These are phyloP conservation scores for Euproctis similis DNA, from an alignment of 2,888 invertebrate genomes.

Conservation along the genomic window DNA sequence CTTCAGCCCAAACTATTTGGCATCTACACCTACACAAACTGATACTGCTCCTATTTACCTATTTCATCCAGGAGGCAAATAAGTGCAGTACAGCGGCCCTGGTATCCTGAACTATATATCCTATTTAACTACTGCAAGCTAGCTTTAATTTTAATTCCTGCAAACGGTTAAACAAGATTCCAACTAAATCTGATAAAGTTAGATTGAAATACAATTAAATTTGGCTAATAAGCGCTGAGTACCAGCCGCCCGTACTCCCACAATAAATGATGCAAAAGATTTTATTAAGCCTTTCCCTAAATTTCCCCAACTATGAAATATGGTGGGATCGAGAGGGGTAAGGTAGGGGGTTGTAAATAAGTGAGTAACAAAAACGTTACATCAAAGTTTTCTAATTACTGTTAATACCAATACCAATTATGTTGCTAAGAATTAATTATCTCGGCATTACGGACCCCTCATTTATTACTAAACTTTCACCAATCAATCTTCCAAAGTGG, in stretches of 20 bases:
- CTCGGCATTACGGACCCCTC: constrained; percentile 63
- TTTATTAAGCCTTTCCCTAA: constrained; percentile 8
- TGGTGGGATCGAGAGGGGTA: too few relatives aligned
- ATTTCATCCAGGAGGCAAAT: too few relatives aligned
- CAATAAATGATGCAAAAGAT: constrained; percentile 8
- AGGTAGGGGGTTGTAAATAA: constrained; percentile 20
- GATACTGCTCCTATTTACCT: too few relatives aligned
- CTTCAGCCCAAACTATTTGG: too few relatives aligned
- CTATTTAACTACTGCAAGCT: too few relatives aligned
- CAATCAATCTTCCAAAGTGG: constrained; percentile 63
- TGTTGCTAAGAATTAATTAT: constrained; percentile 72
- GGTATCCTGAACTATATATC: too few relatives aligned
- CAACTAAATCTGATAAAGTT: constrained; percentile 13
- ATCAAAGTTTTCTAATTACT: constrained; percentile 69
- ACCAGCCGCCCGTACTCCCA: constrained; percentile 9
- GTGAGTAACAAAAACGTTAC: constrained; percentile 39
- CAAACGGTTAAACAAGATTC: too few relatives aligned
- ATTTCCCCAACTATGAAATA: constrained; percentile 13
- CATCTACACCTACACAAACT: too few relatives aligned
- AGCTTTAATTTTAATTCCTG: too few relatives aligned
- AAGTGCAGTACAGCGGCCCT: too few relatives aligned
- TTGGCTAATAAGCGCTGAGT: constrained; percentile 12
- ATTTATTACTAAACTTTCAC: constrained; percentile 71
- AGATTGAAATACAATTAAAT: constrained; percentile 16
- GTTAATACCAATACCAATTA: constrained; percentile 71